Conservation (phyloP, 2,888 invertebrate species). For the Drosophila melanocephala region DNA sequence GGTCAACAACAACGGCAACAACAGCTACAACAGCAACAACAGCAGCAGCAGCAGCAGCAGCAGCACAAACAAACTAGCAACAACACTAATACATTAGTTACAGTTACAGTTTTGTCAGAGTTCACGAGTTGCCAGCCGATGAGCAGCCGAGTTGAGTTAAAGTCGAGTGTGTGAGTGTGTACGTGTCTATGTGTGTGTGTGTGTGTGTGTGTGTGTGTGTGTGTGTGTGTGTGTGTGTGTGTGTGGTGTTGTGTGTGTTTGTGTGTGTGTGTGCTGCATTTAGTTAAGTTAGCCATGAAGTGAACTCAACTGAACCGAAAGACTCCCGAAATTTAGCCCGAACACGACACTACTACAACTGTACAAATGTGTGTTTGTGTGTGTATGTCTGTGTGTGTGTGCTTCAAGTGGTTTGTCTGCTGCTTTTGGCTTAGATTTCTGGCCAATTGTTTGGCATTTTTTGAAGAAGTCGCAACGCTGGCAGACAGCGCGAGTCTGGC, state of each 20-base stretch:
- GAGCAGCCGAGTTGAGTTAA: conserved; percentile 69
- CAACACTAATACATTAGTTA: conserved; percentile 56
- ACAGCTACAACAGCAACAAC: too few species aligned
- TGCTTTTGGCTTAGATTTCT: conserved; percentile 70
- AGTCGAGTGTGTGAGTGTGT: conserved; percentile 38
- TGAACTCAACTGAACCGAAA: conserved; percentile 83
- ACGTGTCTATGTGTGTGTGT: conserved; percentile 19
- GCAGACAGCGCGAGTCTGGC: conserved; percentile 55
- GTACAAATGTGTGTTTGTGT: conserved; percentile 10
- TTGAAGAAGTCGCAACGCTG: conserved; percentile 65
- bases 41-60: conserved; percentile 8
- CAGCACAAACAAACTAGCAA: conserved; percentile 19
- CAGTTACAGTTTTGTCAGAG: conserved; percentile 63
- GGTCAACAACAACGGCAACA: conserved; percentile 19
- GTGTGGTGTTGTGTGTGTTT: conserved; percentile 28
- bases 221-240: conserved; percentile 21
- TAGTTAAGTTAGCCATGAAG: conserved; percentile 84
- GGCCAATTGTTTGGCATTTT: conserved; percentile 76
- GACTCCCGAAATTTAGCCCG: conserved; percentile 69
- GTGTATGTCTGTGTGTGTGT: conserved; percentile 44
- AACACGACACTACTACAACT: conserved; percentile 59
- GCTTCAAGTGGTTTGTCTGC: conserved; percentile 72
- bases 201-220: conserved; percentile 25
- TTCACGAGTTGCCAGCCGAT: conserved; percentile 73
- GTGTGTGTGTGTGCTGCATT: conserved; percentile 42